phyloP scores from a whole-genome alignment of 1,140 invertebrate species.

The Heterodera carotae region DNA sequence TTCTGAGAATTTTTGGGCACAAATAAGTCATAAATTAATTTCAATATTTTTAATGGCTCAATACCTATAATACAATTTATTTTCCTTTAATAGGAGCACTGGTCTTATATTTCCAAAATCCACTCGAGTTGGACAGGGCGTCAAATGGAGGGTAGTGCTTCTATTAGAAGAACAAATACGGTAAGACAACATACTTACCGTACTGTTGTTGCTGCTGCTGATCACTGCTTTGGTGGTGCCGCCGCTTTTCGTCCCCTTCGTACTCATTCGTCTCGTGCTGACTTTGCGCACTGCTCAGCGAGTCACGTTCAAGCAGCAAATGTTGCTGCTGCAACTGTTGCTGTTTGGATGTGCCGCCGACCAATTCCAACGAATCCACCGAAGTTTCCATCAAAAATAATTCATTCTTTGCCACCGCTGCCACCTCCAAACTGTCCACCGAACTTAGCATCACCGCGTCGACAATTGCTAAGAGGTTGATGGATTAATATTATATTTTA shows the following conservation, averaged over 20 bases:
- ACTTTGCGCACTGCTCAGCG: constrained; percentile 46
- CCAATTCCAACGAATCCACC: constrained; percentile 41
- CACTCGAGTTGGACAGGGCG: no score
- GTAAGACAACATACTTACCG: no score
- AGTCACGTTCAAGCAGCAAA: constrained; percentile 45
- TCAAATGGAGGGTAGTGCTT: no score
- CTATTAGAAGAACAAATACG: no score
- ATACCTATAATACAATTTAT: no score
- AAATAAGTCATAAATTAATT: no score
- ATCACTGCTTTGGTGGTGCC: constrained; percentile 30
- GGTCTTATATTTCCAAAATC: no score
- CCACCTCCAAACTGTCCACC: constrained; percentile 50
- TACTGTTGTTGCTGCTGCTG: no score
- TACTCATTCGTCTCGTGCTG: constrained; percentile 40
- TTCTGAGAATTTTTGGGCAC: no score
- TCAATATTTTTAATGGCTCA: no score
- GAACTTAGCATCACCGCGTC: constrained; percentile 41
- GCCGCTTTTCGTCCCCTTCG: constrained; percentile 24
- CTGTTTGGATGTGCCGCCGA: neutral
- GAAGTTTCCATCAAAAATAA: constrained; percentile 38
- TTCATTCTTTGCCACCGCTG: constrained; percentile 28
- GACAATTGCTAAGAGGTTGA: neutral
- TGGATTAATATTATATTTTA: neutral
- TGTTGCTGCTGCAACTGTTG: neutral
- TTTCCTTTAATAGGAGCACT: no score